Percentiles rank a stretch among this genome's conserved stretches.
Conservation (phyloP, 2,797 vertebrate species). For the Lacerta viridis region DNA sequence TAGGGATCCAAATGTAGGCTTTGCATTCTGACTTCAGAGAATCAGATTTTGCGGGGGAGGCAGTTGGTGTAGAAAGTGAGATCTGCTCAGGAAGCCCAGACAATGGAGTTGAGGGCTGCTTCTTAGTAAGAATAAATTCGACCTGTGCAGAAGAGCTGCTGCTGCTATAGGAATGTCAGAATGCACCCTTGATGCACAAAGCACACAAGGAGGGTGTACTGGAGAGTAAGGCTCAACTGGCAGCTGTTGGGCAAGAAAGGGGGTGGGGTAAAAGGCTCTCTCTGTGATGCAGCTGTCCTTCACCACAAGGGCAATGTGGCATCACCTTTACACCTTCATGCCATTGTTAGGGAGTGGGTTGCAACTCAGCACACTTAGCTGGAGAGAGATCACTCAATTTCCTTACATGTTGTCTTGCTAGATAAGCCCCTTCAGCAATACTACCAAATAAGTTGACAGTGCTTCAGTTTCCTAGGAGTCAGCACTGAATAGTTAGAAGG, state of each 20-base stretch:
- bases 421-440: neutral
- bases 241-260: too few species aligned
- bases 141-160: neutral
- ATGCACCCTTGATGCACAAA: neutral
- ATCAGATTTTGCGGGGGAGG: neutral
- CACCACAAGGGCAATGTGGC: too few species aligned
- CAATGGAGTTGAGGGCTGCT: neutral
- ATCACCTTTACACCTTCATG: neutral
- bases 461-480: neutral
- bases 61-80: neutral
- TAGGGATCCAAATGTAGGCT: neutral
- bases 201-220: too few species aligned
- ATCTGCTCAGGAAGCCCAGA: too few species aligned
- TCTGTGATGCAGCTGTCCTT: too few species aligned
- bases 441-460: neutral
- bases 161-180: neutral
- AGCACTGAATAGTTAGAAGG: neutral
- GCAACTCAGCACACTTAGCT: neutral
- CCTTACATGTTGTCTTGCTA: neutral
- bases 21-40: neutral
- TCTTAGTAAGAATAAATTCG: too few species aligned
- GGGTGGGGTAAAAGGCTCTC: too few species aligned
- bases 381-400: neutral
- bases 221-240: too few species aligned
- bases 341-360: neutral